Evolutionary conservation across 2,888 invertebrate genomes (phyloP).

Genomic region (Anthophora plumipes): DNA sequence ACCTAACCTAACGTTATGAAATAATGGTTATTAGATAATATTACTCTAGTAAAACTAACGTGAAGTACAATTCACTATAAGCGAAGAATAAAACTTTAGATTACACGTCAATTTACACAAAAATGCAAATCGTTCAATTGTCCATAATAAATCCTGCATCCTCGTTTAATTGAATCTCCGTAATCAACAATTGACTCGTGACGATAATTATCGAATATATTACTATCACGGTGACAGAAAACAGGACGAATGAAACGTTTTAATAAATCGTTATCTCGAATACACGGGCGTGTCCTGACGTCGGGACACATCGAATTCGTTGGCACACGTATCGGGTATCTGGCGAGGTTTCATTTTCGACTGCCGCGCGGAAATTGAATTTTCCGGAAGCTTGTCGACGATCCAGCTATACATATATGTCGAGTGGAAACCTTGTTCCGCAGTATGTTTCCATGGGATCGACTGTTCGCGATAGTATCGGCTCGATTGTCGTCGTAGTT

Average conservation of each 20-base stretch:
- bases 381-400: constrained; percentile 13
- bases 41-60: too few species aligned
- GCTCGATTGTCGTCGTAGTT: neutral
- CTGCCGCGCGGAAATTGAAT: constrained; percentile 29
- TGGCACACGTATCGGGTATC: neutral
- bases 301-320: neutral
- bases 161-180: too few species aligned
- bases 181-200: too few species aligned
- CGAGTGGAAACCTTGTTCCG: neutral
- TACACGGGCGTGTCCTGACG: neutral
- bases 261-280: neutral
- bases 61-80: too few species aligned
- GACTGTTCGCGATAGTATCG: neutral
- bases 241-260: neutral
- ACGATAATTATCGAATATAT: too few species aligned
- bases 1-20: too few species aligned
- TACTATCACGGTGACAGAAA: too few species aligned
- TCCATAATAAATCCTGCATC: too few species aligned
- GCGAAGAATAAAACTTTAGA: too few species aligned
- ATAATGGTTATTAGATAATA: too few species aligned
- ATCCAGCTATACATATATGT: neutral
- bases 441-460: neutral
- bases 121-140: too few species aligned
- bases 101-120: too few species aligned
- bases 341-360: constrained; percentile 17